Evolutionary conservation across 2,113 vertebrate species (phyloP), one percentile per base, ranked within the genome.

Genomic region (Microcebus griseorufus): DNA sequence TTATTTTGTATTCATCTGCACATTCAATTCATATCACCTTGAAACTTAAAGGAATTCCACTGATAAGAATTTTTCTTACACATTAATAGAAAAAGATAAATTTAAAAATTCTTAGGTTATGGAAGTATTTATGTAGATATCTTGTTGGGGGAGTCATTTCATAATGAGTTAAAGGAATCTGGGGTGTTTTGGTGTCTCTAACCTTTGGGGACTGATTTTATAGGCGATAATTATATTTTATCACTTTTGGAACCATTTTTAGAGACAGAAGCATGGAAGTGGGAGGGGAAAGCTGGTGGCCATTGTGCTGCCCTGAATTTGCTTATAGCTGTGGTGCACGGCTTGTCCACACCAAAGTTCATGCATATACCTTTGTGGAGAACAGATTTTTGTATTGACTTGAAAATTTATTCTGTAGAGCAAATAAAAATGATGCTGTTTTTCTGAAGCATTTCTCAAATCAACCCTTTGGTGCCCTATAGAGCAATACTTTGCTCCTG

Each of bases 361-460:
- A 78, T 1, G 4, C 12, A 6, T 29, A n/a, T 17, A 7, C 60
- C 18, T 90, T 92, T 69, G 20, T 55, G 53, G 64, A 78, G 42
- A 67, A 42, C 2, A 75, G 23, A 42, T 91, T 58, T 93, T 88
- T 85, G 29, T 60, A 25, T 91, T 88, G 78, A 22, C 58, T 62
- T 64, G 45, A 81, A 92, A 62, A 65, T 51, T 23, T 80, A 85
- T 92, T 96, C 55, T 64, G 17, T 58, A 95, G 48, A 34, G 14
- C 17, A 93, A 96, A 86, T 89, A 42, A 95, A 90, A 95, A 18
- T n/a, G 76, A 80, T 81, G 45, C 34, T 55, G 23, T 32, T 67
- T 92, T 96, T 88, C 37, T 53, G 45, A 72, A 72, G 27, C 3
- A 2, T 78, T 96, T 90, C 64, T 90, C 83, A 80, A 80, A 53